A percentile compares a stretch with the other conserved stretches of the same genome.
Evolutionary conservation across 2,113 vertebrate species (phyloP).

Genomic region (Nyctereutes procyonoides): DNA sequence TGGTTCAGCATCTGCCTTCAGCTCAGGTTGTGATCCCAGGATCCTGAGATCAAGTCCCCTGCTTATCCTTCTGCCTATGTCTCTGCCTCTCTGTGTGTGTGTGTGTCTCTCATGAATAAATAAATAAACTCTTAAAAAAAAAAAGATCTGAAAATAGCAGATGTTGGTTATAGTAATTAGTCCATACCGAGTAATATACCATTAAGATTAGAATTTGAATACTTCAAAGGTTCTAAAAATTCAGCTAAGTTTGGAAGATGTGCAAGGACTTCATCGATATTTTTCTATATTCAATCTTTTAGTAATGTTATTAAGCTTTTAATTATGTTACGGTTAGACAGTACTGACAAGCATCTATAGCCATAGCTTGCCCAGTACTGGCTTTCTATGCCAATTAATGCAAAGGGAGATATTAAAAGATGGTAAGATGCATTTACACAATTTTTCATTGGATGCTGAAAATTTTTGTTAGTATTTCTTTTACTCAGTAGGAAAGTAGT

Average conservation of each 20-base stretch:
- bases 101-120: no score
- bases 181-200: background rate
- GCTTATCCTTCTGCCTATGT: no score
- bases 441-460: background rate
- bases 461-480: slow-evolving; percentile 6
- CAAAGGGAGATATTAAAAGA: background rate
- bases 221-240: background rate
- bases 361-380: background rate
- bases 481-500: background rate
- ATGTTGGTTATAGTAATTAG: background rate
- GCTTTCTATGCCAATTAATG: background rate
- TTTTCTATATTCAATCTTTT: background rate
- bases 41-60: no score
- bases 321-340: background rate
- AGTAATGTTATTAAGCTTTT: background rate
- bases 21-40: no score
- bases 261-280: background rate
- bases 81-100: no score
- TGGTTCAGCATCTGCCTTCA: no score
- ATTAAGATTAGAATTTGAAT: background rate
- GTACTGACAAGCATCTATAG: background rate
- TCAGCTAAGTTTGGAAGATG: background rate
- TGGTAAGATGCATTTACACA: background rate
- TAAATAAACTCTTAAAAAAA: no score
- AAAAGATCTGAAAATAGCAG: background rate